These are phyloP conservation scores for Zoanthus sociatus DNA, from an alignment of 92 coral and sea anemone genomes.

Conservation along the genomic window DNA sequence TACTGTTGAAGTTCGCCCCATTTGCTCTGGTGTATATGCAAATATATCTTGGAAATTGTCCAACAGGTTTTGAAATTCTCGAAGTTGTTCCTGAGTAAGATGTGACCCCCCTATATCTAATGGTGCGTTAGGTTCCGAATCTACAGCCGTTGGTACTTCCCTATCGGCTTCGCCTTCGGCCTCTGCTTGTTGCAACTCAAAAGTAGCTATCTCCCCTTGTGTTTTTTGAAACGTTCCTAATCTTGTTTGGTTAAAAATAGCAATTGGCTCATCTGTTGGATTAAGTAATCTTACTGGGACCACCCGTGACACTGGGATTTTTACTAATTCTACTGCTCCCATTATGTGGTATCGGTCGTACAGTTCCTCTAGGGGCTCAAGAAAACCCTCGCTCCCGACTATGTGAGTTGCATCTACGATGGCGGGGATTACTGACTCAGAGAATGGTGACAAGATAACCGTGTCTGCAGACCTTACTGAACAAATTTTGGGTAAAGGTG, in stretches of 20 bases:
- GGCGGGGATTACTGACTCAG: conserved; percentile 31
- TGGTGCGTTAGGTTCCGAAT: conserved; percentile 12
- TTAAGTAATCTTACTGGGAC: conserved; percentile 66
- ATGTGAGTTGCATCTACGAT: neutral
- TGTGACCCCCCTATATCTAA: conserved; percentile 48
- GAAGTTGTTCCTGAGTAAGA: conserved; percentile 35
- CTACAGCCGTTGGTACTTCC: conserved; percentile 23
- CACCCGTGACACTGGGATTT: conserved; percentile 25
- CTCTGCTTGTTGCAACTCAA: conserved; percentile 29
- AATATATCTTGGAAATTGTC: conserved; percentile 46
- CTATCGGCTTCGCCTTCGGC: conserved; percentile 27
- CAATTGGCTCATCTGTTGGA: conserved; percentile 51
- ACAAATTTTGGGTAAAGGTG: conserved; percentile 23
- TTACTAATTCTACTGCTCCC: conserved; percentile 50
- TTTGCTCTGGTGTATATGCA: conserved; percentile 49
- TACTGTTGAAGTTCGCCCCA: conserved; percentile 68
- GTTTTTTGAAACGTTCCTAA: conserved; percentile 51
- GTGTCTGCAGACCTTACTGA: conserved; percentile 22
- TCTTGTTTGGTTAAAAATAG: conserved; percentile 39
- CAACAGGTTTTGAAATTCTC: conserved; percentile 19
- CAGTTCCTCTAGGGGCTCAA: conserved; percentile 35
- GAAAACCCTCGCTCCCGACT: conserved; percentile 36
- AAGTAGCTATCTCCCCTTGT: conserved; percentile 39
- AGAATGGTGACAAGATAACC: conserved; percentile 35
- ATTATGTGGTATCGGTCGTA: conserved; percentile 39